Evolutionary conservation across 2,797 vertebrate genomes (phyloP), one percentile per base, ranked within the genome.

Genomic region (Diceros bicornis): DNA sequence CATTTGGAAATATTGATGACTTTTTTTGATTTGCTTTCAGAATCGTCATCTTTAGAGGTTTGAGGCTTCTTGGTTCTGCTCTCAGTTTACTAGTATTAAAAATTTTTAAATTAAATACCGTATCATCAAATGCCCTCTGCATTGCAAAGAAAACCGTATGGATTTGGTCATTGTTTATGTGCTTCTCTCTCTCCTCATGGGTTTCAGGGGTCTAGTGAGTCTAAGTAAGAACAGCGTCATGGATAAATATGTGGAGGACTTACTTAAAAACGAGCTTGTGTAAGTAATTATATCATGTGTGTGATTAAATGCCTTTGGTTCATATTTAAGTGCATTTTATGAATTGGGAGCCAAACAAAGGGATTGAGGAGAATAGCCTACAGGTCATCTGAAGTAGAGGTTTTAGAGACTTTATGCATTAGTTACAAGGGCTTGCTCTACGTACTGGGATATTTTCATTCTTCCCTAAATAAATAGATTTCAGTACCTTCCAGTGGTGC

Each of bases 1-100:
- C 17, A 2, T 83, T 93, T 88, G 55, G 77, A 95, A 93, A 77
- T 93, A 86, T 16, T 2, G 21, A 29, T 75, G 52, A 34, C 64
- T 47, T 47, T 66, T 50, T 89, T 86, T 44, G 9, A 66, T 64
- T 74, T 96, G 61, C 52, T 59, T 52, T 93, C 11, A 50, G 57
- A 88, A 44, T 96, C 74, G 69, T 75, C 8, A 34, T 79, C 41
- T 74, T 96, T 82, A 74, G 34, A 95, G 44, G 44, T 12, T 82
- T 83, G 87, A 79, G 25, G 9, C 55, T 93, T 88, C n/a, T 89
- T 78, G 82, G 34, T 94, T 96, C 34, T 77, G 32, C 14, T 89
- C 29, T 11, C 7, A 78, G 34, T 93, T 93, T 89, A 66, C 78
- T 89, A 68, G 75, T 77, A 68, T 92, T 92, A 74, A 72, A 52